Base-by-base conservation (phyloP, 2,888 invertebrate species). In the Villa cingulata region DNA sequence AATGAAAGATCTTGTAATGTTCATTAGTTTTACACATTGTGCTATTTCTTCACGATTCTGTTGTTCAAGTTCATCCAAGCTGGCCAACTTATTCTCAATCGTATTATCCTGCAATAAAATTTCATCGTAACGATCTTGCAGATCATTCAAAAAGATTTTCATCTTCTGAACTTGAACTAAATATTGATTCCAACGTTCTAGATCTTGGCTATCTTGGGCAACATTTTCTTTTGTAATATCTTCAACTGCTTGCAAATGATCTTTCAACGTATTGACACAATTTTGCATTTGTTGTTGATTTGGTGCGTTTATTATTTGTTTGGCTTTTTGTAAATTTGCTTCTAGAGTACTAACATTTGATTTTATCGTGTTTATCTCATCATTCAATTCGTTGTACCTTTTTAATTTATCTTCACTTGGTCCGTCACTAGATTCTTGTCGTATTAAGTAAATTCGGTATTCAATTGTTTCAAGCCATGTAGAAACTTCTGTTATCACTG, bases 401-500 rank as follows among this genome's bases (percentile, higher is more conserved):
- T 72, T 65, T 6, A 83, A 66, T 52, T 78, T 72, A 52, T 74
- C 74, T 56, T 76, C 73, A n/a, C 79, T 73, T 1, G 76, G 75
- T 14, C 74, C 74, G 42, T 76, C 73, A 18, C 70, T 70, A 1
- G 72, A 73, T 62, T 75, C 72, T 54, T 76, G 74, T n/a, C 73
- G 62, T 51, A 74, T 75, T 20, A 78, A 63, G 57, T 78, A 81
- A 41, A 87, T 83, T 57, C 80, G 77, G 56, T 86, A 86, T 62
- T 87, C 86, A 50, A 89, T 85, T 23, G 83, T 86, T 69, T 89
- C 86, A 39, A 90, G 64, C 86, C 88, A 88, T 15, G 81, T 81
- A 0, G 86, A 85, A 38, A 90, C 82, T 0, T 81, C 83, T 65
- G 88, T 85, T 41, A 88, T 81, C 0, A 86, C 78, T 19, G 81